phyloP scores from a whole-genome alignment of 2,888 invertebrate species.

The Copidosoma aretas region DNA sequence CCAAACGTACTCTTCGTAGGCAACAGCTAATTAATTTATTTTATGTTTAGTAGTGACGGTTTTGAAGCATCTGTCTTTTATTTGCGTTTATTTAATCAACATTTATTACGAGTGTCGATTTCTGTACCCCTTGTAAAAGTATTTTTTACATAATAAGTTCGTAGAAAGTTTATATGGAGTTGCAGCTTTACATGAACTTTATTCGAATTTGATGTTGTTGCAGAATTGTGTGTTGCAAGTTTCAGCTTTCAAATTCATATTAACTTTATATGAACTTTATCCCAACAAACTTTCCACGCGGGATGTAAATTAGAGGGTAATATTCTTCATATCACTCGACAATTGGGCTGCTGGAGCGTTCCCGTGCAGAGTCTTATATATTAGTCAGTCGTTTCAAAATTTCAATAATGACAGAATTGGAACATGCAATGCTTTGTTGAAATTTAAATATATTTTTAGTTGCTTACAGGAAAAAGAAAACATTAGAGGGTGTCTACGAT shows the following conservation, averaged over 20 bases:
- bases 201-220: neutral
- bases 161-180: too few species aligned
- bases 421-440: too few species aligned
- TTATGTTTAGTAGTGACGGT: conserved; percentile 7
- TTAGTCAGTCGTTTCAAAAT: conserved; percentile 56
- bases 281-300: neutral
- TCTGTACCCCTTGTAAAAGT: neutral
- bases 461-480: neutral
- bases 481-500: conserved; percentile 23
- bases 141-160: too few species aligned
- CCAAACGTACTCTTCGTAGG: conserved; percentile 16
- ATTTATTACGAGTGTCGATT: neutral
- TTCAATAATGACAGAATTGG: neutral
- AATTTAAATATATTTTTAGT: too few species aligned
- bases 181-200: neutral
- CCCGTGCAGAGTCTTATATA: conserved; percentile 57
- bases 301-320: conserved; percentile 20
- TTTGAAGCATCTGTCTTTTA: conserved; percentile 10
- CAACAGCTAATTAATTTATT: conserved; percentile 21
- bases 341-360: conserved; percentile 26
- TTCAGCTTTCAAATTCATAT: too few species aligned
- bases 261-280: too few species aligned
- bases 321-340: conserved; percentile 22
- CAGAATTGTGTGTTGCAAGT: conserved; percentile 8
- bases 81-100: conserved; percentile 17